phyloP scores from a whole-genome alignment of 2,797 vertebrate species.

The Holocentrus rufus region DNA sequence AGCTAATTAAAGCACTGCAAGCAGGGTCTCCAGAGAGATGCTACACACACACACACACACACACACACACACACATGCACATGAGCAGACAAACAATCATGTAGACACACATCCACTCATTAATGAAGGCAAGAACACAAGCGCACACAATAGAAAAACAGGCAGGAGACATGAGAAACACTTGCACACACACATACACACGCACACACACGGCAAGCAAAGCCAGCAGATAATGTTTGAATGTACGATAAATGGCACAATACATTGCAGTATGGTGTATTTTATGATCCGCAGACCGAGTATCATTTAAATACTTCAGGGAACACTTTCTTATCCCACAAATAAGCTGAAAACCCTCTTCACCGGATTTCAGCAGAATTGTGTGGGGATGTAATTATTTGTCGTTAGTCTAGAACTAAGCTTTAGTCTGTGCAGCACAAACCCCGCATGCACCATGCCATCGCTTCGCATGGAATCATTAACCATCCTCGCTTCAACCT shows the following conservation, averaged over 20 bases:
- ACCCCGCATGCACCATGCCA: not conserved
- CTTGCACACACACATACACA: conserved; percentile 20
- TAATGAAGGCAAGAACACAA: conserved; percentile 52
- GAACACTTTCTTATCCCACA: not conserved
- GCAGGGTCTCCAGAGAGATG: conserved; percentile 65
- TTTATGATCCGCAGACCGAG: conserved; percentile 5
- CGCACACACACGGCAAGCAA: conserved; percentile 10
- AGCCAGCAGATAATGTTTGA: conserved; percentile 9
- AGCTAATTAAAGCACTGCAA: conserved; percentile 79
- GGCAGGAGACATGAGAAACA: conserved; percentile 39
- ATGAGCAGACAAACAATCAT: conserved; percentile 20
- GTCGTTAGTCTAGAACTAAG: conserved; percentile 30
- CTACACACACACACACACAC: conserved; percentile 34
- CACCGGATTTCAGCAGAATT: conserved; percentile 32
- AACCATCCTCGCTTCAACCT: conserved; percentile 7
- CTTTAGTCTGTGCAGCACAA: conserved; percentile 8
- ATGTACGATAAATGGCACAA: not conserved
- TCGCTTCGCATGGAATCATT: conserved; percentile 4
- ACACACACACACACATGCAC: conserved; percentile 32
- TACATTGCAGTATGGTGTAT: conserved; percentile 8
- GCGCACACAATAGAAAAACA: conserved; percentile 39
- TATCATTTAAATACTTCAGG: conserved; percentile 36
- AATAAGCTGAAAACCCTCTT: conserved; percentile 20
- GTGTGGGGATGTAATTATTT: conserved; percentile 32
- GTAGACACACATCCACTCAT: conserved; percentile 38